Percentiles rank a stretch among this genome's conserved stretches.
Conservation (phyloP, 2,797 vertebrate genomes). For the Pseudomugil tenellus region DNA sequence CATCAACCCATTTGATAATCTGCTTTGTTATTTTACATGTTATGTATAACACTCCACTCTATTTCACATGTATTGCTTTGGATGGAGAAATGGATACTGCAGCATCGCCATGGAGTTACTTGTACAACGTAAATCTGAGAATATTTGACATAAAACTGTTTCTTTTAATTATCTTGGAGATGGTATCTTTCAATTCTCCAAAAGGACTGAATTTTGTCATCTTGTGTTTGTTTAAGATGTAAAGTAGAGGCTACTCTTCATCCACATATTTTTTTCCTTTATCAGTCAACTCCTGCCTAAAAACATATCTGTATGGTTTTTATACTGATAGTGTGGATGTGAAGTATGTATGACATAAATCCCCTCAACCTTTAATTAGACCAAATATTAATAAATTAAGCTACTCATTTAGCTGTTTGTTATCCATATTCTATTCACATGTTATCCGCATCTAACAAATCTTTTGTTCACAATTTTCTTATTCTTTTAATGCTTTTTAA, state of each 20-base stretch:
- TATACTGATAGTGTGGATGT: neutral
- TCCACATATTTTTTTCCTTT: neutral
- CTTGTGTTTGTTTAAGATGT: conserved; percentile 4
- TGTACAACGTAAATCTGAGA: neutral
- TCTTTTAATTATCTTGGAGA: neutral
- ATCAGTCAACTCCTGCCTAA: neutral
- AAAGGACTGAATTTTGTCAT: neutral
- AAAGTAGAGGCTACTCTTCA: neutral
- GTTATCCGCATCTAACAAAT: too few species aligned
- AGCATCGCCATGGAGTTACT: neutral
- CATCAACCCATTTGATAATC: neutral
- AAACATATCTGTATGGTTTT: neutral
- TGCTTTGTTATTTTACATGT: neutral
- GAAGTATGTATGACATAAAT: neutral
- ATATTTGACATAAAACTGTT: neutral
- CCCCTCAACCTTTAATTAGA: neutral
- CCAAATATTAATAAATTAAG: neutral
- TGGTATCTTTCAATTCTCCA: neutral
- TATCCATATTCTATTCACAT: too few species aligned
- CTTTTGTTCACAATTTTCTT: too few species aligned
- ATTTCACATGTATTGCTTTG: neutral
- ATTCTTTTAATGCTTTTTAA: neutral
- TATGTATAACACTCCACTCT: neutral
- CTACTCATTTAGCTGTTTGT: neutral
- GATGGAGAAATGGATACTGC: neutral